phyloP scores from a whole-genome alignment of 2,113 vertebrate genomes.

The Sinosuthora webbiana region DNA sequence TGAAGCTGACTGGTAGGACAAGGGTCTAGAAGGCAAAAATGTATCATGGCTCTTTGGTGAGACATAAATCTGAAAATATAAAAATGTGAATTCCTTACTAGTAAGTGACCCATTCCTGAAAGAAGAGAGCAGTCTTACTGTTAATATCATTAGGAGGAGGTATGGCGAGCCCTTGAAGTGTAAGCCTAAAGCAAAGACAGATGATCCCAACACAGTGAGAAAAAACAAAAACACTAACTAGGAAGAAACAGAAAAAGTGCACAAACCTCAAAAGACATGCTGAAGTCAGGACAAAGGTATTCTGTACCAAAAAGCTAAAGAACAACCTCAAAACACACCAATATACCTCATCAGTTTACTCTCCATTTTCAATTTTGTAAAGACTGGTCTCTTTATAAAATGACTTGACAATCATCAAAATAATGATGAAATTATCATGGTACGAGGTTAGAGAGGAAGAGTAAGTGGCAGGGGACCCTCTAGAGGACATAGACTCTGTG shows the following conservation, averaged over 20 bases:
- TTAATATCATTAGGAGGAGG: slow-evolving; percentile 82
- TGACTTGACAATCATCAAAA: not conserved
- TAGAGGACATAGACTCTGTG: not conserved
- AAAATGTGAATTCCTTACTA: slow-evolving; percentile 62
- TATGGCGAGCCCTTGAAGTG: slow-evolving; percentile 80
- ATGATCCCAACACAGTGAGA: slow-evolving; percentile 78
- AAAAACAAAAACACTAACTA: slow-evolving; percentile 81
- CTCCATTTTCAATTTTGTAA: not conserved
- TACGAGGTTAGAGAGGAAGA: not conserved
- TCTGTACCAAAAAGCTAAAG: not conserved
- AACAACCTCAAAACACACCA: not conserved
- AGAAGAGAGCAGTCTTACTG: slow-evolving; percentile 80
- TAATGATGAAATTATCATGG: not conserved
- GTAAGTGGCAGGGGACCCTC: not conserved
- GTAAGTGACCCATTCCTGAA: slow-evolving; percentile 82
- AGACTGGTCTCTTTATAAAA: not conserved
- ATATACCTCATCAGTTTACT: not conserved
- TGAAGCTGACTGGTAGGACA: not conserved
- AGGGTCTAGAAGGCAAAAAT: not conserved
- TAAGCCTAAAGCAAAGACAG: slow-evolving; percentile 81
- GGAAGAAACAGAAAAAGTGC: not conserved
- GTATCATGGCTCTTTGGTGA: not conserved
- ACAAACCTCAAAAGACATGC: not conserved
- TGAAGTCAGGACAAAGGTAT: not conserved
- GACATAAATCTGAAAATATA: not conserved